Evolutionary conservation across 1,140 invertebrate genomes (phyloP), one percentile per base, ranked within the genome.

Genomic region (Ceratitis capitata): DNA sequence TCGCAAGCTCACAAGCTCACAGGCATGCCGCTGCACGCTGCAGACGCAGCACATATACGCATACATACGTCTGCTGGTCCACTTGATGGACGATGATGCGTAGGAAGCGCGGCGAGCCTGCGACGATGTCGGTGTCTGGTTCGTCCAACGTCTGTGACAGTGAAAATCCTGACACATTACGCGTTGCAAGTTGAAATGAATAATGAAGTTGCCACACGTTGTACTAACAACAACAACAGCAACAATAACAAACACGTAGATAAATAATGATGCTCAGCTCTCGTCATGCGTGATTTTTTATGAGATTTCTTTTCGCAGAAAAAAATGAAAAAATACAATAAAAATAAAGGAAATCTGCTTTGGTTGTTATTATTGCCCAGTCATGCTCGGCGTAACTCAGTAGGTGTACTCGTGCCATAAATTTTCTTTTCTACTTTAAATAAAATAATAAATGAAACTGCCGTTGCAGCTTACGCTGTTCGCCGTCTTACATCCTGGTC

Each of bases 391-490:
- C 3, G 61, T 69, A 69, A 78, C 69, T 78, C 69, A 78, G 69
- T 78, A 78, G 39, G 69, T 78, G 69, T 16, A 78, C n/a, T 4
- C 42, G n/a, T 23, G 69, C 45, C 69, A 78, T 78, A 47, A 78
- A 78, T 78, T 47, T 78, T 42, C 69, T 78, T 39, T 12, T 35
- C 69, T 78, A 39, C 69, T 45, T 78, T 78, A 78, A n/a, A 45
- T 78, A 78, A 78, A 78, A 78, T 78, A 78, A 78, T 78, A 78
- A 78, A 78, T 78, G 69, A 78, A 78, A 23, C 69, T 14, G 69
- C 69, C 19, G n/a, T 23, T 78, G 69, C 39, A 45, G 23, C 16
- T 14, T 78, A n/a, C 42, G 69, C 39, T 45, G 45, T 12, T 47
- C 45, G 12, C 12, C 5, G n/a, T n/a, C n/a, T n/a, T n/a, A n/a